Conservation (phyloP, 2,888 invertebrate genomes). For the Cremastinae sp. region DNA sequence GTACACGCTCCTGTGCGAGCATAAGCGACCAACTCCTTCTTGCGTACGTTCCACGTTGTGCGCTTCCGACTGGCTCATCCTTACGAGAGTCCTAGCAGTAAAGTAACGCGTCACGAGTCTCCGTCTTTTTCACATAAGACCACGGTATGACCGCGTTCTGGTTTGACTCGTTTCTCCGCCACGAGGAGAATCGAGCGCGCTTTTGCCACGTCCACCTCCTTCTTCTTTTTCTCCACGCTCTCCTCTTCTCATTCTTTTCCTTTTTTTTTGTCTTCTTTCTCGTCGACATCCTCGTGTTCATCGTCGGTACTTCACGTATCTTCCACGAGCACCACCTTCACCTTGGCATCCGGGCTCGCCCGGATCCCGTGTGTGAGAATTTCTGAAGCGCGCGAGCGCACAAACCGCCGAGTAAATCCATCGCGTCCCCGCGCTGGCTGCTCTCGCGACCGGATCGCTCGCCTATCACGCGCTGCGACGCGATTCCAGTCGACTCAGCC, state of each 20-base stretch:
- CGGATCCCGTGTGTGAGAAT: slow-evolving; percentile 41
- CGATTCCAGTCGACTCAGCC: slow-evolving; percentile 71
- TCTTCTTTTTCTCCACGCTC: slow-evolving; percentile 28
- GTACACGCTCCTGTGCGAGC: slow-evolving; percentile 6
- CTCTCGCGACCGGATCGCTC: slow-evolving; percentile 18
- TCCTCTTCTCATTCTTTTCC: slow-evolving; percentile 37
- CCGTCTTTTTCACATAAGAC: slow-evolving; percentile 64
- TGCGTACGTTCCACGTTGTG: slow-evolving; percentile 42
- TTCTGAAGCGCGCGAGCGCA: slow-evolving; percentile 33
- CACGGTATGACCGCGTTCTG: slow-evolving; percentile 67
- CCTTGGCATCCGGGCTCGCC: slow-evolving; percentile 57
- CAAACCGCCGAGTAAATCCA: slow-evolving; percentile 46
- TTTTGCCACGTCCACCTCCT: slow-evolving; percentile 52
- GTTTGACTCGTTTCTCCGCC: slow-evolving; percentile 72
- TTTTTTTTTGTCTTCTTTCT: too few relatives aligned
- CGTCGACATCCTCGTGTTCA: slow-evolving; percentile 51
- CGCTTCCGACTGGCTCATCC: slow-evolving; percentile 60
- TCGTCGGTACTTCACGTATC: slow-evolving; percentile 58
- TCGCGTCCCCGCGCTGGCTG: slow-evolving; percentile 58
- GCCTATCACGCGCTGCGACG: slow-evolving; percentile 50
- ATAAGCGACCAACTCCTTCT: slow-evolving; percentile 36
- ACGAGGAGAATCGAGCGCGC: slow-evolving; percentile 47
- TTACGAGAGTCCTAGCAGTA: slow-evolving; percentile 50
- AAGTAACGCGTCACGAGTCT: slow-evolving; percentile 62
- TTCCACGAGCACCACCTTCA: slow-evolving; percentile 60